Percentiles rank a stretch among this genome's conserved stretches.
Conservation (phyloP, 2,888 invertebrate genomes). For the Dryomyza anilis region DNA sequence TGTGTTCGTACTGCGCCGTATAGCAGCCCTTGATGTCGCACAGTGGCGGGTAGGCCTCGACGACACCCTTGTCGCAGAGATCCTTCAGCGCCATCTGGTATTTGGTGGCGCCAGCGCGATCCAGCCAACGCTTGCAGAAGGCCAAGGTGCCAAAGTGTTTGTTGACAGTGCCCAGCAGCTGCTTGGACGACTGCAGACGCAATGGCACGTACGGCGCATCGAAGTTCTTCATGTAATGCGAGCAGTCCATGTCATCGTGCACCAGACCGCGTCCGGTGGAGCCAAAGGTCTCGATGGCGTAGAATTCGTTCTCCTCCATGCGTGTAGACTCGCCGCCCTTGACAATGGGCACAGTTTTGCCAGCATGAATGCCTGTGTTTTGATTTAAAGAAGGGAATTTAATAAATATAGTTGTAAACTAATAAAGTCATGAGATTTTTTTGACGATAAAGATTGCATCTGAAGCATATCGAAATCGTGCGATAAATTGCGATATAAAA, state of each 20-base stretch:
- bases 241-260: constrained; percentile 99
- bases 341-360: constrained; percentile 99
- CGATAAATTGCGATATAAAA: too few relatives aligned
- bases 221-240: constrained; percentile 99
- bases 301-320: constrained; percentile 99
- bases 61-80: constrained; percentile 94
- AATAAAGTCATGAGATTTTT: too few relatives aligned
- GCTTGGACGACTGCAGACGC: constrained; percentile 91
- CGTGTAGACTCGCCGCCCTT: constrained; percentile 96
- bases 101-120: constrained; percentile 94
- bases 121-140: constrained; percentile 98
- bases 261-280: constrained; percentile 94
- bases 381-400: not conserved
- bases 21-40: constrained; percentile 97
- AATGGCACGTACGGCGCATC: constrained; percentile 91
- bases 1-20: constrained; percentile 99
- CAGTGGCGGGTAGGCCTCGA: constrained; percentile 98
- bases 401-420: constrained; percentile 21
- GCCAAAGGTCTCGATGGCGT: constrained; percentile 99
- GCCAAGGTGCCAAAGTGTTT: constrained; percentile 97
- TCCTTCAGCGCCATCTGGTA: constrained; percentile 99
- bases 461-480: too few relatives aligned
- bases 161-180: constrained; percentile 88
- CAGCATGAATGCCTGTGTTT: constrained; percentile 63
- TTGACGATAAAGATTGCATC: too few relatives aligned